A percentile compares a stretch with the other conserved stretches of the same genome.
Conservation (phyloP, 2,113 vertebrate species). For the Murina feae region DNA sequence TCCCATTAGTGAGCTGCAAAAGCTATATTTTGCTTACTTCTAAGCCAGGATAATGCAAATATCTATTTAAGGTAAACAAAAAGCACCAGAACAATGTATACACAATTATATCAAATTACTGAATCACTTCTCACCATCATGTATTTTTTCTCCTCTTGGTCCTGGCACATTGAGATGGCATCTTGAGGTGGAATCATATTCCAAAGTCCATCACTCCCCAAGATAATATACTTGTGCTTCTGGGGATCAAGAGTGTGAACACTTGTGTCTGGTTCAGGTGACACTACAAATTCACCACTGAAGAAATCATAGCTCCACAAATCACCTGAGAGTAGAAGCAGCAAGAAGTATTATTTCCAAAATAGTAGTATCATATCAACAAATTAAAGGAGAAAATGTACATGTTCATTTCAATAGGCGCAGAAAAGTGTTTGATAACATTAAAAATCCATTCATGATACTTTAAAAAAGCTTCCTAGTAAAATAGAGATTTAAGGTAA, state of each 20-base stretch:
- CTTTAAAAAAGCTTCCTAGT: background rate
- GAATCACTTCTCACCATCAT: constrained; percentile 76
- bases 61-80: background rate
- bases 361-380: background rate
- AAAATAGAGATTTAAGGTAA: constrained; percentile 7
- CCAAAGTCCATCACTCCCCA: constrained; percentile 98
- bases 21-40: background rate
- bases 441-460: constrained; percentile 7
- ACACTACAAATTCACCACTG: constrained; percentile 97
- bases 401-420: background rate
- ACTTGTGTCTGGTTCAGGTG: constrained; percentile 95
- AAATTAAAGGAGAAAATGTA: constrained; percentile 18
- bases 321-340: constrained; percentile 83
- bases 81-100: background rate
- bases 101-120: background rate
- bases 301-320: constrained; percentile 99
- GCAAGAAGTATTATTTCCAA: background rate
- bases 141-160: constrained; percentile 89
- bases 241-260: constrained; percentile 94
- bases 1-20: background rate
- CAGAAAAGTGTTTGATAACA: constrained; percentile 11
- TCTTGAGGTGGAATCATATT: constrained; percentile 98
- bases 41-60: constrained; percentile 1
- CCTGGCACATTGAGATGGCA: constrained; percentile 95
- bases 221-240: constrained; percentile 93